A percentile compares a stretch with the other conserved stretches of the same genome.
Evolutionary conservation across 2,113 vertebrate genomes (phyloP).

Genomic region (Narcine bancroftii): DNA sequence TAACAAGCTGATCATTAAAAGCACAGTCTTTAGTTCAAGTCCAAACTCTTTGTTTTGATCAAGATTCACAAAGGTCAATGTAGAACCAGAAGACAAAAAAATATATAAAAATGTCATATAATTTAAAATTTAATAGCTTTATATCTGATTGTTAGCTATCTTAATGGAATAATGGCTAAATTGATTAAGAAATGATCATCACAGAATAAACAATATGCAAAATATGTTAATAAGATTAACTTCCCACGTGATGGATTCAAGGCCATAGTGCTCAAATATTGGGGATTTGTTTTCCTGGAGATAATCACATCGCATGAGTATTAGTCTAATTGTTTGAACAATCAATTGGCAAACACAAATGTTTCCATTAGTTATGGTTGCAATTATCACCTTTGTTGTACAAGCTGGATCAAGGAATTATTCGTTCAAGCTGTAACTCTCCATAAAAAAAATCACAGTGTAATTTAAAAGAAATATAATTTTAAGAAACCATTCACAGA

Average conservation of each 20-base stretch:
- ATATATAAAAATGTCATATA: background rate
- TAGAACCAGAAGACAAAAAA: background rate
- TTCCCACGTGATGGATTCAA: background rate
- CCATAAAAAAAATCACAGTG: background rate
- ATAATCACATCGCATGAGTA: background rate
- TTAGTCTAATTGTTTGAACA: background rate
- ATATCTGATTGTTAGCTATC: background rate
- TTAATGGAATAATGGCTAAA: background rate
- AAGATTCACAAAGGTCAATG: background rate
- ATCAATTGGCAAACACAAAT: background rate
- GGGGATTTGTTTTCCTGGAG: background rate
- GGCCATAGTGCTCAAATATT: background rate
- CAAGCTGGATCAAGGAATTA: background rate
- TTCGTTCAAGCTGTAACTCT: background rate
- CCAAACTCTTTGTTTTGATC: background rate
- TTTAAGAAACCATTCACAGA: background rate
- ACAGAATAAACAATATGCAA: background rate
- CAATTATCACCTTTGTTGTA: background rate
- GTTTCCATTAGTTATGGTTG: background rate
- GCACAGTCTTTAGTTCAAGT: background rate
- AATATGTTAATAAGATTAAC: constrained; percentile 19
- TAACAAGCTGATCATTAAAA: background rate
- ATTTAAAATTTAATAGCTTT: background rate
- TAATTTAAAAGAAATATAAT: background rate
- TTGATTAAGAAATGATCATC: background rate